phyloP scores from a whole-genome alignment of 2,888 invertebrate genomes.

The Leptura quadrifasciata region DNA sequence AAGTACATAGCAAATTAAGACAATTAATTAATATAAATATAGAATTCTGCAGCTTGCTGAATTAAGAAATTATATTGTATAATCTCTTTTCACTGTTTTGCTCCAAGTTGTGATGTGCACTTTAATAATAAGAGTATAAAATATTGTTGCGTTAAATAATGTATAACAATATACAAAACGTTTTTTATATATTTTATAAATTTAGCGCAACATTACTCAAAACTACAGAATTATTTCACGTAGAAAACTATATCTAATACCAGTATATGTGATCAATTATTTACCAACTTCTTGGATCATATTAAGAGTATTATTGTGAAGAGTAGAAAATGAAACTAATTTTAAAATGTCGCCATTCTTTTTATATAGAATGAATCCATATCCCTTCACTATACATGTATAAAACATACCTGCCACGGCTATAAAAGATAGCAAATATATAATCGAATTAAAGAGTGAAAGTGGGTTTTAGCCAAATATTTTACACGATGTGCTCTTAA shows the following conservation, averaged over 20 bases:
- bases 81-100: too few species aligned
- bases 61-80: too few species aligned
- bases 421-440: neutral
- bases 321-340: neutral
- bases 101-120: too few species aligned
- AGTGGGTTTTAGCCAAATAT: slow-evolving; percentile 1
- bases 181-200: neutral
- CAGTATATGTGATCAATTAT: neutral
- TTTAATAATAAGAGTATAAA: too few species aligned
- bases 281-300: slow-evolving; percentile 3
- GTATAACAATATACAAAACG: too few species aligned
- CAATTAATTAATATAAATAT: too few species aligned
- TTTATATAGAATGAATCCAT: neutral
- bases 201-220: neutral
- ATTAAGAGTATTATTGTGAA: neutral
- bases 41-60: too few species aligned
- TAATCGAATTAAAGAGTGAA: neutral
- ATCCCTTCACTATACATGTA: neutral
- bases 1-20: too few species aligned
- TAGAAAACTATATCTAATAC: neutral
- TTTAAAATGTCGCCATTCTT: neutral
- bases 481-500: neutral
- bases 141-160: too few species aligned
- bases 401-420: neutral
- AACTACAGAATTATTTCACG: neutral